phyloP scores from a whole-genome alignment of 2,113 vertebrate species.

The Gulo gulo region DNA sequence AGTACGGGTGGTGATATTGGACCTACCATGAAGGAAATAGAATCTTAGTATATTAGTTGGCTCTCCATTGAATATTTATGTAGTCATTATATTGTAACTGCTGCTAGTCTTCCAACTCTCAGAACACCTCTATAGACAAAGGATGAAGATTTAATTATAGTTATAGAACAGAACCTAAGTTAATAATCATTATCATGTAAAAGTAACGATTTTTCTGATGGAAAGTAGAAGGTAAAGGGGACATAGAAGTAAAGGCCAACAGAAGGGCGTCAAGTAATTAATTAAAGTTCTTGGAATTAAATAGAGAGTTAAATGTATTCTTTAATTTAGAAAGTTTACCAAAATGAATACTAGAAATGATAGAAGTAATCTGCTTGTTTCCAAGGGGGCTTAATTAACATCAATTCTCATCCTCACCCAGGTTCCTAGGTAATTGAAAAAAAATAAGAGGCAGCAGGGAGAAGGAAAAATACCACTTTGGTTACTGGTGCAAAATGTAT shows the following conservation, averaged over 20 bases:
- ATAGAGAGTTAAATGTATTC: neutral
- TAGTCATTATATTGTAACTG: neutral
- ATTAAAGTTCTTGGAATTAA: neutral
- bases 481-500: neutral
- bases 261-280: neutral
- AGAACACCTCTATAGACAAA: neutral
- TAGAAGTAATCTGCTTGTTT: neutral
- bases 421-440: neutral
- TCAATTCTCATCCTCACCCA: neutral
- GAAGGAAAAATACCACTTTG: neutral
- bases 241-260: neutral
- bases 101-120: neutral
- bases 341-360: neutral
- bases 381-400: neutral
- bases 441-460: neutral
- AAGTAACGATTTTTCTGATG: neutral
- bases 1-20: neutral
- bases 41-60: neutral
- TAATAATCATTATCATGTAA: neutral
- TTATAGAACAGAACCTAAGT: neutral
- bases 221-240: neutral
- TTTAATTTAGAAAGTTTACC: neutral
- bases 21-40: neutral
- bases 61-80: neutral
- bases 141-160: neutral